phyloP scores from a whole-genome alignment of 2,113 vertebrate genomes.

The Puffinus mauretanicus region DNA sequence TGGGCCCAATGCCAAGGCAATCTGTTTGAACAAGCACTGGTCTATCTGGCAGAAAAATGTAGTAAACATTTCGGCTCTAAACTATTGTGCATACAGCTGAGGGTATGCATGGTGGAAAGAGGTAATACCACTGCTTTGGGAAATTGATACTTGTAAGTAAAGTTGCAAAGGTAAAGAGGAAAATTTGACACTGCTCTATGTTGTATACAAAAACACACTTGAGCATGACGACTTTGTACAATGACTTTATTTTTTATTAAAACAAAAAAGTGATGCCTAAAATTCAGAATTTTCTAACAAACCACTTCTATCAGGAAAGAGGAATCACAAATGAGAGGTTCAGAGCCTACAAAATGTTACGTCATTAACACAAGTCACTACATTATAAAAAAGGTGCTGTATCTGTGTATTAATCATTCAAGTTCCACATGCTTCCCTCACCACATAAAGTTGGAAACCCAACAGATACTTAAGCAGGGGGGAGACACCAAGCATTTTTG shows the following conservation, averaged over 20 bases:
- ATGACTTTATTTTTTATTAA: not conserved
- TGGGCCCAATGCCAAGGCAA: not conserved
- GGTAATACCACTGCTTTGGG: not conserved
- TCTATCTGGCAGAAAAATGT: not conserved
- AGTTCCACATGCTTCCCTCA: not conserved
- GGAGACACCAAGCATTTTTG: not conserved
- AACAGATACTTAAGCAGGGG: not conserved
- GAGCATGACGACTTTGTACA: not conserved
- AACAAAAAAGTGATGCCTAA: not conserved
- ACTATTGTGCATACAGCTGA: not conserved
- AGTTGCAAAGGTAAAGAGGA: not conserved
- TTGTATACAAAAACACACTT: not conserved
- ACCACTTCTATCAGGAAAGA: not conserved
- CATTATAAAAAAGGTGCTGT: not conserved
- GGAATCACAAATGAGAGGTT: not conserved
- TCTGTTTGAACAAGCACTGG: conserved; percentile 14
- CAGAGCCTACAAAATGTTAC: not conserved
- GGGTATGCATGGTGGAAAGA: not conserved
- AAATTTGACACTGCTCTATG: not conserved
- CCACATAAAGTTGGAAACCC: not conserved
- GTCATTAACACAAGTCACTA: not conserved
- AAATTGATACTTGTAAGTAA: not conserved
- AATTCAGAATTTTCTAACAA: not conserved
- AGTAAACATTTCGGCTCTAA: not conserved
- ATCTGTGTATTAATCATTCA: not conserved